phyloP scores from a whole-genome alignment of 2,888 invertebrate species.

The Maniola hyperantus region DNA sequence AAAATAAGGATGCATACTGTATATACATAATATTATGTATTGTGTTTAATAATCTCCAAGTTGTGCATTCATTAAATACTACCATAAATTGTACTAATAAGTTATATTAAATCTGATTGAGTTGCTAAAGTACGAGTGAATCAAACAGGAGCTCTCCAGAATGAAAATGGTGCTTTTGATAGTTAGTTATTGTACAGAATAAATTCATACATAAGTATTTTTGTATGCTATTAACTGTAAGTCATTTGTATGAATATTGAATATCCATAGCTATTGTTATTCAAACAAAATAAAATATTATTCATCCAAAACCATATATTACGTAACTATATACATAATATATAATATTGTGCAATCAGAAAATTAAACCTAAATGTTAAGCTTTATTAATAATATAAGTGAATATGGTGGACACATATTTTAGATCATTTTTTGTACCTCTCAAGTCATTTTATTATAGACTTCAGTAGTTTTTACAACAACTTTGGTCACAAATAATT shows the following conservation, averaged over 20 bases:
- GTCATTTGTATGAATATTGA: constrained; percentile 46
- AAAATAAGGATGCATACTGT: neutral
- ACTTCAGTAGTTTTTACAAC: constrained; percentile 55
- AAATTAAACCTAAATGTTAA: constrained; percentile 39
- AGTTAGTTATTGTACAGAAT: constrained; percentile 82
- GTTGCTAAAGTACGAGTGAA: constrained; percentile 56
- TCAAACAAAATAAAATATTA: constrained; percentile 34
- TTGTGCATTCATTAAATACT: neutral
- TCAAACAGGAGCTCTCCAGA: constrained; percentile 53
- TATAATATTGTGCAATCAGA: constrained; percentile 54
- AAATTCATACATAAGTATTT: constrained; percentile 75
- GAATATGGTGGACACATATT: constrained; percentile 32
- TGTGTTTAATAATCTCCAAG: neutral
- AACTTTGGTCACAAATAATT: constrained; percentile 78
- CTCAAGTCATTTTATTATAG: constrained; percentile 58
- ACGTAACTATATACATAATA: constrained; percentile 34
- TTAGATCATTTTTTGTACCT: constrained; percentile 43
- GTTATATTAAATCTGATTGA: constrained; percentile 38
- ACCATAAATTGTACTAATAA: constrained; percentile 15
- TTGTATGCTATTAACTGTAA: constrained; percentile 54
- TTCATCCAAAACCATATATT: constrained; percentile 38
- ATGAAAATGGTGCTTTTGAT: constrained; percentile 80
- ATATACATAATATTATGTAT: neutral
- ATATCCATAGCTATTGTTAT: constrained; percentile 30
- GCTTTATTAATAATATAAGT: constrained; percentile 21